Percentiles rank a stretch among this genome's conserved stretches.
These are phyloP conservation scores for Doryteuthis pealeii DNA, from an alignment of 1,140 invertebrate species.

Conservation along the genomic window DNA sequence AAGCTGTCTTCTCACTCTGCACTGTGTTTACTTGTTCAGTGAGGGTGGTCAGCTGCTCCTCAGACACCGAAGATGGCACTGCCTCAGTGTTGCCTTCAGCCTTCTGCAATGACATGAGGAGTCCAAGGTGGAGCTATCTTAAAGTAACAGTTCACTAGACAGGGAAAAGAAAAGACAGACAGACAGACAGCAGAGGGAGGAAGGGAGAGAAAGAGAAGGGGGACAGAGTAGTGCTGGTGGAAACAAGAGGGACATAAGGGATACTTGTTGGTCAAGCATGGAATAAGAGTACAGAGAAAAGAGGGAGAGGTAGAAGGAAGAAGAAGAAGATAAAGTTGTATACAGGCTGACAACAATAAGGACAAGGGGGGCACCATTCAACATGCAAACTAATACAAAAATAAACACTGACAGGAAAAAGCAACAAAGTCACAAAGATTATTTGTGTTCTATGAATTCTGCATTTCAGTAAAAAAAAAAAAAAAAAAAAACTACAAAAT, in stretches of 20 bases:
- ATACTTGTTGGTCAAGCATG: neutral
- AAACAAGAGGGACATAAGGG: neutral
- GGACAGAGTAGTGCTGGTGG: neutral
- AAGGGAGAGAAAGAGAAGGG: neutral
- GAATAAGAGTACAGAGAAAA: neutral
- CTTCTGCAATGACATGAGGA: constrained; percentile 8
- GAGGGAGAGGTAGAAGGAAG: neutral
- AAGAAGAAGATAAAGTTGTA: neutral
- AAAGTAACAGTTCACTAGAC: too few relatives aligned
- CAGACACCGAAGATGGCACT: constrained; percentile 7
- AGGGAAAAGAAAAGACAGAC: neutral
- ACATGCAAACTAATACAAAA: too few relatives aligned
- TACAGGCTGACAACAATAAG: neutral
- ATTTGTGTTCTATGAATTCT: too few relatives aligned
- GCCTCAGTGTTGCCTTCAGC: neutral
- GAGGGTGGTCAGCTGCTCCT: constrained; percentile 20
- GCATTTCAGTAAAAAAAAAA: too few relatives aligned
- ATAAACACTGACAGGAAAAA: too few relatives aligned
- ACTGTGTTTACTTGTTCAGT: constrained; percentile 36
- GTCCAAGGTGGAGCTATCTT: neutral
- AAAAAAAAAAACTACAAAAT: too few relatives aligned
- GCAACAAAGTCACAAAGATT: too few relatives aligned
- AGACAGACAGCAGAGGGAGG: neutral
- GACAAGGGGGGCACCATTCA: neutral
- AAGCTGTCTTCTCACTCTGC: constrained; percentile 39